phyloP scores from a whole-genome alignment of 2,797 vertebrate species.

The Rhynchotus rufescens region DNA sequence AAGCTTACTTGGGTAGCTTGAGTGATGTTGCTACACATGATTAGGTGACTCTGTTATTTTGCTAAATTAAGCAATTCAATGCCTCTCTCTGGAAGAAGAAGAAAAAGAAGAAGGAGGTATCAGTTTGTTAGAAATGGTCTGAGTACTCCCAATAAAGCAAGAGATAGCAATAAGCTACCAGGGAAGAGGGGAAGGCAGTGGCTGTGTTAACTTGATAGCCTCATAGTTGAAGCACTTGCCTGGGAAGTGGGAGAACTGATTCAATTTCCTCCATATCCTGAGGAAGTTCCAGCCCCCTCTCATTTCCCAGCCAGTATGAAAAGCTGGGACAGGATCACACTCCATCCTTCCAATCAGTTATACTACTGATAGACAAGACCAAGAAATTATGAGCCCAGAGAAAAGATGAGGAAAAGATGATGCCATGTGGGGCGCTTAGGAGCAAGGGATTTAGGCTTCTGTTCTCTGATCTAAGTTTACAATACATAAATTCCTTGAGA shows the following conservation, averaged over 20 bases:
- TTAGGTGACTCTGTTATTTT: neutral
- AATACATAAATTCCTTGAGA: neutral
- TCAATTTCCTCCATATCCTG: conserved; percentile 69
- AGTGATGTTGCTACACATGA: neutral
- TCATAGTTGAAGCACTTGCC: neutral
- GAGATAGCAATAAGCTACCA: neutral
- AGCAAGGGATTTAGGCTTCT: neutral
- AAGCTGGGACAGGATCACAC: conserved; percentile 33
- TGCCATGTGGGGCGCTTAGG: neutral
- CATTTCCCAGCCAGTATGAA: conserved; percentile 28
- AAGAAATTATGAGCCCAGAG: neutral
- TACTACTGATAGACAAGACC: neutral
- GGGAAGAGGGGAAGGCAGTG: neutral
- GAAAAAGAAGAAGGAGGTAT: neutral
- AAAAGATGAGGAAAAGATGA: neutral
- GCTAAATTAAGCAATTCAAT: neutral
- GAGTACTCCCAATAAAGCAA: neutral
- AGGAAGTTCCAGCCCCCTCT: conserved; percentile 55
- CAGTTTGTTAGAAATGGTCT: neutral
- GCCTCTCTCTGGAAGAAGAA: neutral
- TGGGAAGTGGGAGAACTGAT: conserved; percentile 65
- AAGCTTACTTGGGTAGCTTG: neutral
- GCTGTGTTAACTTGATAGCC: conserved; percentile 1
- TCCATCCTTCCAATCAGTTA: conserved; percentile 55
- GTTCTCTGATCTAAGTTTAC: neutral